These are phyloP conservation scores for Zaprionus camerounensis DNA, from an alignment of 1,140 invertebrate genomes.

Conservation along the genomic window DNA sequence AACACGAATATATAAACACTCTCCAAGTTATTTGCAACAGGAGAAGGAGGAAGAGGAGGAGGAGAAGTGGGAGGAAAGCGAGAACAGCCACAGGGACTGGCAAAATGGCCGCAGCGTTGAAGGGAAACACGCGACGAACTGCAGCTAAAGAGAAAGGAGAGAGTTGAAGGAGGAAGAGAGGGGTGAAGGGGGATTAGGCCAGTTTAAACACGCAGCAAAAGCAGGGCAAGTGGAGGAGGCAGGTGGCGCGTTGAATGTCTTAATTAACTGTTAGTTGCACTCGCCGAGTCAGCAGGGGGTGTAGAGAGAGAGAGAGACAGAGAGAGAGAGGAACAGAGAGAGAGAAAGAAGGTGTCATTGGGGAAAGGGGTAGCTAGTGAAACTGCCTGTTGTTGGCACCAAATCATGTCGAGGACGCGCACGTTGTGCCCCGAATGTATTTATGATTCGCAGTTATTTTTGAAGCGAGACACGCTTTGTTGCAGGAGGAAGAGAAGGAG, in stretches of 20 bases:
- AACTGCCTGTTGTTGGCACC: constrained; percentile 50
- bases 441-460: constrained; percentile 79
- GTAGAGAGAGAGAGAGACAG: background rate
- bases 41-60: background rate
- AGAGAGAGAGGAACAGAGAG: background rate
- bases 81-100: constrained; percentile 14
- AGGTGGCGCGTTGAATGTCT: constrained; percentile 61
- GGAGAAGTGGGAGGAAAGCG: background rate
- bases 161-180: background rate
- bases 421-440: constrained; percentile 66
- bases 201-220: constrained; percentile 8
- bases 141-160: constrained; percentile 11
- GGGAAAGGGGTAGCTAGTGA: constrained; percentile 11
- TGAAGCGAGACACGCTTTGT: constrained; percentile 46
- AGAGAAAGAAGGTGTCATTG: constrained; percentile 35
- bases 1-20: constrained; percentile 50
- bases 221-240: background rate
- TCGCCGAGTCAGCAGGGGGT: constrained; percentile 53
- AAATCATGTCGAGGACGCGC: constrained; percentile 66
- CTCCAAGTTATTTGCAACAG: constrained; percentile 27
- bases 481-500: constrained; percentile 1
- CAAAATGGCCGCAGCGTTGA: constrained; percentile 39
- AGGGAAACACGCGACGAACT: constrained; percentile 49
- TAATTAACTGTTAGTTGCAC: constrained; percentile 79
- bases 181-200: background rate